phyloP scores from a whole-genome alignment of 2,888 invertebrate species.

The Osmoderma eremita region DNA sequence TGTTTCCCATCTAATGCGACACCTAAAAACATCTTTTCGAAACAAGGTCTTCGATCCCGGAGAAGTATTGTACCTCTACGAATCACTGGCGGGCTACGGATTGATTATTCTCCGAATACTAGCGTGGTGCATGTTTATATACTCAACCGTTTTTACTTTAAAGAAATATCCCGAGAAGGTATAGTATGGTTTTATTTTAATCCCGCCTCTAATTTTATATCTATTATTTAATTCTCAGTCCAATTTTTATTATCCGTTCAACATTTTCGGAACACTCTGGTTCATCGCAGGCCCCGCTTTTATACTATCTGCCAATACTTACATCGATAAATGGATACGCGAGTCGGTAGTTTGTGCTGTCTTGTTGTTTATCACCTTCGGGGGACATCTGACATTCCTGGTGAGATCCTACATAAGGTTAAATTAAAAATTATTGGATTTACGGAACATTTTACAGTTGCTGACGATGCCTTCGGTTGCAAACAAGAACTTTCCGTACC shows the following conservation, averaged over 20 bases:
- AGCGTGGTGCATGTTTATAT: slow-evolving; percentile 86
- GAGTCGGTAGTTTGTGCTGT: slow-evolving; percentile 78
- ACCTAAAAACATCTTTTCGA: slow-evolving; percentile 37
- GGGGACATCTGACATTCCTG: slow-evolving; percentile 74
- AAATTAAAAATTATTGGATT: background rate
- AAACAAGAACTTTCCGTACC: slow-evolving; percentile 91
- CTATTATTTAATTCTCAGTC: slow-evolving; percentile 63
- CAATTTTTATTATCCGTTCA: slow-evolving; percentile 85
- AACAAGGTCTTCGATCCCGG: slow-evolving; percentile 90
- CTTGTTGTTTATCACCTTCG: slow-evolving; percentile 70
- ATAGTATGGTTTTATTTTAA: no score
- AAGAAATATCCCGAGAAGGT: slow-evolving; percentile 86
- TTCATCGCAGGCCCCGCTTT: slow-evolving; percentile 85
- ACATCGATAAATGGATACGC: slow-evolving; percentile 83
- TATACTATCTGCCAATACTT: slow-evolving; percentile 79
- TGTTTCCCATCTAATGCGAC: background rate
- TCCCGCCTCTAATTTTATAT: background rate
- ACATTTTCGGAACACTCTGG: slow-evolving; percentile 85
- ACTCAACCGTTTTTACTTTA: slow-evolving; percentile 75
- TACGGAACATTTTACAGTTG: slow-evolving; percentile 69
- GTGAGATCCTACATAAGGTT: slow-evolving; percentile 61
- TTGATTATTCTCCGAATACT: slow-evolving; percentile 78
- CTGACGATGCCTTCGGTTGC: slow-evolving; percentile 86
- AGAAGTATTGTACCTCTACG: slow-evolving; percentile 88
- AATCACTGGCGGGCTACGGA: slow-evolving; percentile 89